Conservation (phyloP, 2,797 vertebrate genomes). For the Sylvilagus floridanus region DNA sequence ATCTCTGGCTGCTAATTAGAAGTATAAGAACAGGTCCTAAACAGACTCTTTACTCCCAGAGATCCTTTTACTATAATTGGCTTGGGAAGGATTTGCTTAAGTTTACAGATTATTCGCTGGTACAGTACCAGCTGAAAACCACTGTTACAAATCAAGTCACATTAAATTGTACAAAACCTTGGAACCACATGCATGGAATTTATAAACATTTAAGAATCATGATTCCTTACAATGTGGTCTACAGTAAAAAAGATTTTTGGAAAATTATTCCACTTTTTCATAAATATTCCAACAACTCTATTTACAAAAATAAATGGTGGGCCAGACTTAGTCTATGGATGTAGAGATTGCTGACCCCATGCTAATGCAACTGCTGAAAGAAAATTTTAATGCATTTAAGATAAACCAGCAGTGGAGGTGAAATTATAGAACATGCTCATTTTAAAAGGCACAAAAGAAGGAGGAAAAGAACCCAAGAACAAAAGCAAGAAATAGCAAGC, state of each 20-base stretch:
- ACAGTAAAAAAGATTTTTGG: not conserved
- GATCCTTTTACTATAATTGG: not conserved
- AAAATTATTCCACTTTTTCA: not conserved
- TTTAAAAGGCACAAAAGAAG: conserved; percentile 4
- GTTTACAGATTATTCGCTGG: not conserved
- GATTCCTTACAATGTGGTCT: not conserved
- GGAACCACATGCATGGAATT: not conserved
- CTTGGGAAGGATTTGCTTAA: not conserved
- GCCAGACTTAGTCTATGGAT: conserved; percentile 10
- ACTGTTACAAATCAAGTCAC: not conserved
- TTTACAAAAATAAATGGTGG: not conserved
- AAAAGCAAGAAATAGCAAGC: not conserved
- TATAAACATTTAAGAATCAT: not conserved
- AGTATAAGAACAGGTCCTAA: not conserved
- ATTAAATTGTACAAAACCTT: not conserved
- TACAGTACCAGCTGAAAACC: not conserved
- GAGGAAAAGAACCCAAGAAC: not conserved
- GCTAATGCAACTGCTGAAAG: not conserved
- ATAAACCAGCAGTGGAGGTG: not conserved
- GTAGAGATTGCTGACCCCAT: not conserved
- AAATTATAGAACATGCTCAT: conserved; percentile 15
- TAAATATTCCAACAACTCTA: not conserved
- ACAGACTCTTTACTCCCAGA: not conserved
- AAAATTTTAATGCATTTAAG: not conserved
- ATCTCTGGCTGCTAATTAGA: not conserved